Evolutionary conservation across 2,888 invertebrate species (phyloP), one percentile per base, ranked within the genome.

Genomic region (Patella depressa): DNA sequence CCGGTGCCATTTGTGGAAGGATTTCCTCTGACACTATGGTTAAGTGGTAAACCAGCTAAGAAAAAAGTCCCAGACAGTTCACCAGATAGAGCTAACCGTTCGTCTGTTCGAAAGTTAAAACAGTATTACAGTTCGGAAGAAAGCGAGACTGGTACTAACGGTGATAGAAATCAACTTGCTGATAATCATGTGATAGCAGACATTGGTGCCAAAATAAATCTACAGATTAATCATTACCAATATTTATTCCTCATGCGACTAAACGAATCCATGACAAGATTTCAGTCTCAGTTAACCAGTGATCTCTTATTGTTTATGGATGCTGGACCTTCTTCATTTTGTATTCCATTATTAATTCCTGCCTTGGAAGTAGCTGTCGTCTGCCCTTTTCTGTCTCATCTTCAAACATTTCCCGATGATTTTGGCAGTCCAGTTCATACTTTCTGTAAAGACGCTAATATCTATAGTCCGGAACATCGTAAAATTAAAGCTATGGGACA

Each of bases 141-240:
- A 19, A 57, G n/a, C 3, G 57, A 29, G 57, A 45, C 76, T 73
- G 78, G 75, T 71, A 69, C 65, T 57, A 78, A 74, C 80, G 82
- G 84, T 83, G 85, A 85, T 85, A 84, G 70, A 12, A 70, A 75
- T 95, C 75, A 71, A 72, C 75, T 77, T 57, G 86, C 87, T 29
- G 86, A 95, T 85, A 94, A 97, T 83, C 96, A 96, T 92, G 94
- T 95, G 53, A 93, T 98, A 74, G 95, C 95, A 0, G 95, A 96
- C 87, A 95, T 97, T 74, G 94, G 95, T 74, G 96, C 96, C 87
- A 93, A 97, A 88, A 95, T 97, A 75, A 96, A 96, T 83, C 93
- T 97, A 4, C 98, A 98, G 92, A 93, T 98, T 80, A 98, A 97
- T 93, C 98, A 98, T 92, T 97, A 96, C 92, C 98, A 98, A 93